phyloP scores from a whole-genome alignment of 2,113 vertebrate genomes.

The Nymphicus hollandicus region DNA sequence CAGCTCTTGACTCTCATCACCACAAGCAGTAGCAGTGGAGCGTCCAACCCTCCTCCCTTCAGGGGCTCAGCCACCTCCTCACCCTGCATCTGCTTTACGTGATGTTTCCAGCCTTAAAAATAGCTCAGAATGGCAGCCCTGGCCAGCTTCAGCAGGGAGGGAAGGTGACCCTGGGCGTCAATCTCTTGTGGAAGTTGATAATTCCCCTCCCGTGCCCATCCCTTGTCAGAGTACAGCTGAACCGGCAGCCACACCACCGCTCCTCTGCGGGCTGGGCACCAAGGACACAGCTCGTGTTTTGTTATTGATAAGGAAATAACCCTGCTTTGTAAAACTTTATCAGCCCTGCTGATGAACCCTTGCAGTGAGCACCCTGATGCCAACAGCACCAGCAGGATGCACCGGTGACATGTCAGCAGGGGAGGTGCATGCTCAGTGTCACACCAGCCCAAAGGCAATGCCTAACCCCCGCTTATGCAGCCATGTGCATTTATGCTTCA shows the following conservation, averaged over 20 bases:
- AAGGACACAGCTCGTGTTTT: fast-evolving
- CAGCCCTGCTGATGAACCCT: background rate
- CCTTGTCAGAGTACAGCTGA: background rate
- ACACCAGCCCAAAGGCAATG: background rate
- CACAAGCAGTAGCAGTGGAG: fast-evolving
- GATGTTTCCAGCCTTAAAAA: constrained; percentile 27
- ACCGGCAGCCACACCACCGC: fast-evolving
- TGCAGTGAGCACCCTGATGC: fast-evolving
- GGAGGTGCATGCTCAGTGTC: background rate
- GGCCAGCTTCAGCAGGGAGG: fast-evolving
- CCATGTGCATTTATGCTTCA: background rate
- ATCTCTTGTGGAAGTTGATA: background rate
- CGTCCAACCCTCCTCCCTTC: background rate
- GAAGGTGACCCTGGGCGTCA: background rate
- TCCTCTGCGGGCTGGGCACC: background rate
- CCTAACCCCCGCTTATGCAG: background rate
- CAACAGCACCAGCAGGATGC: fast-evolving
- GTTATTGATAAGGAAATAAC: background rate
- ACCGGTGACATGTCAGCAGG: background rate
- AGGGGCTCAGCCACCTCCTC: background rate
- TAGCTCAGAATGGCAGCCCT: background rate
- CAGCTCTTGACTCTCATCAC: background rate
- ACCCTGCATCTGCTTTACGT: background rate
- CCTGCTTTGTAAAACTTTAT: background rate
- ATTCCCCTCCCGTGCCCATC: background rate